phyloP scores from a whole-genome alignment of 2,797 vertebrate genomes.

The Etheostoma nigrum region DNA sequence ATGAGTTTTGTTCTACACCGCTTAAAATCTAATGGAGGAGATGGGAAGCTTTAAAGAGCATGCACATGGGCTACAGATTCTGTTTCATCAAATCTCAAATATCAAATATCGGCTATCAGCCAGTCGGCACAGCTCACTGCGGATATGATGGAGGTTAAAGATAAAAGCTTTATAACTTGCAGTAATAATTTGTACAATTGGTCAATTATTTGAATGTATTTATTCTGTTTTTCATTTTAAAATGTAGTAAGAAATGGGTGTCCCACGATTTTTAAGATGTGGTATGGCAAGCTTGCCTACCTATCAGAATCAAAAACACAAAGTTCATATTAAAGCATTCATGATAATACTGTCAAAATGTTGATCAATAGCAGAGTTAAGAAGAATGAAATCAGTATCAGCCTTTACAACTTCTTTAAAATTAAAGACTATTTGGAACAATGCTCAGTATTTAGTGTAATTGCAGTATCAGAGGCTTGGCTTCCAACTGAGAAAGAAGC shows the following conservation, averaged over 20 bases:
- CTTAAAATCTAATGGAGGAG: slow-evolving; percentile 17
- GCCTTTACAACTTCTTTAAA: background rate
- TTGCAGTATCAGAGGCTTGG: too few relatives aligned
- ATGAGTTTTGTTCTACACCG: slow-evolving; percentile 23
- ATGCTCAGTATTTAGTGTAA: too few relatives aligned
- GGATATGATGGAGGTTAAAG: slow-evolving; percentile 3
- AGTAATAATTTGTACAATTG: background rate
- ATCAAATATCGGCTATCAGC: slow-evolving; percentile 24
- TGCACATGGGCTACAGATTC: background rate
- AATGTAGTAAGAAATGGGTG: too few relatives aligned
- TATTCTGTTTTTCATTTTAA: background rate
- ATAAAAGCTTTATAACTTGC: background rate
- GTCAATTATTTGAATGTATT: background rate
- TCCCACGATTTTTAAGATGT: background rate
- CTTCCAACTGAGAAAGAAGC: too few relatives aligned
- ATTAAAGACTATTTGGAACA: too few relatives aligned
- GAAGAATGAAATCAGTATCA: background rate
- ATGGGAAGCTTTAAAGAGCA: slow-evolving; percentile 18
- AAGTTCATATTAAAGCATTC: background rate
- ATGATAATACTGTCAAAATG: background rate
- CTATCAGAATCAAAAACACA: too few relatives aligned
- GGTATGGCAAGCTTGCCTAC: too few relatives aligned
- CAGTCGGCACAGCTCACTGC: background rate
- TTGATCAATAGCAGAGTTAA: background rate
- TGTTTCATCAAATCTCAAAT: slow-evolving; percentile 39